Evolutionary conservation across 2,888 invertebrate genomes (phyloP), one percentile per base, ranked within the genome.

Genomic region (Criorhina ranunculi): DNA sequence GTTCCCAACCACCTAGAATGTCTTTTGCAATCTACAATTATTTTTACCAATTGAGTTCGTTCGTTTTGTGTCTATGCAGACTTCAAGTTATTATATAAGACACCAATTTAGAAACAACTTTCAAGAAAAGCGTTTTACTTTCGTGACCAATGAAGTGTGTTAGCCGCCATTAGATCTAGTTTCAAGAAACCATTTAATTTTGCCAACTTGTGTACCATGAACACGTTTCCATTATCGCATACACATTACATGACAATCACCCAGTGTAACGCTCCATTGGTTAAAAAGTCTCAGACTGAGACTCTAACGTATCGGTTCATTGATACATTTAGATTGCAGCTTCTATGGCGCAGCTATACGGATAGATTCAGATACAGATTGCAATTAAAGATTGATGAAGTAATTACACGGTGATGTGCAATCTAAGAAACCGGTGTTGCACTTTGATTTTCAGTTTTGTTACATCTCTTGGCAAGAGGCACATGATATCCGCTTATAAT

Each of bases 181-280:
- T 72, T 44, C 24, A 70, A 64, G 51, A 24, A 24, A 24, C 51
- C 37, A 60, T 8, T 66, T 59, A 40, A 57, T 55, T 70, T 17
- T 37, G 31, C 53, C 37, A 37, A 33, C 17, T 12, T n/a, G 40
- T 81, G 75, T 49, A 70, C 49, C 81, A 42, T 70, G 51, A 75
- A 51, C 55, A 24, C 15, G 9, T 17, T 62, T 40, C 15, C 40
- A 64, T 46, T 76, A 37, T 55, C 24, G 42, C 64, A 81, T 12
- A 57, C 7, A 49, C 9, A 44, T 55, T 66, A 53, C 44, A 12
- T 46, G 57, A 40, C 64, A 49, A 17, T 46, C 62, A 29, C 24
- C 40, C 44, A 44, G 17, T 35, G 57, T 46, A 55, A 19, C 17
- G 33, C 49, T 49, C 49, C 49, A 76, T 51, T 57, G 75, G 46